Evolutionary conservation across 1,140 invertebrate genomes (phyloP).

Genomic region (Danaus melanippus): DNA sequence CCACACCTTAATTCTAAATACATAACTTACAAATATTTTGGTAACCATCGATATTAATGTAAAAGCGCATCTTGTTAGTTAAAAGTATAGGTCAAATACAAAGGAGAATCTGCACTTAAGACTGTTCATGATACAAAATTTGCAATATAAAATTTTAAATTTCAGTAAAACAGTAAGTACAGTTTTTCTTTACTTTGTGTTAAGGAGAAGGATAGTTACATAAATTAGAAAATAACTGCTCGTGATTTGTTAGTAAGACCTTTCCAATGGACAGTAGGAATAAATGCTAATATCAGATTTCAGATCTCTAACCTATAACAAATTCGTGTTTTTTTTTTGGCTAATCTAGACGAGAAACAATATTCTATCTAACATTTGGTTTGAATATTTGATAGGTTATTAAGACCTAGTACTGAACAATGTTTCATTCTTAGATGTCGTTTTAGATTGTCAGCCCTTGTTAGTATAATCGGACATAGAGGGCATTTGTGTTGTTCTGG

Average conservation of each 20-base stretch:
- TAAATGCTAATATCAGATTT: no score
- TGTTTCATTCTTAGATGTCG: conserved; percentile 80
- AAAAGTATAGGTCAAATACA: conserved; percentile 5
- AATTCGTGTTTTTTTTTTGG: conserved; percentile 14
- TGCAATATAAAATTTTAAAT: no score
- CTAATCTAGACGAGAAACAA: conserved; percentile 14
- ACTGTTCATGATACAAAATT: no score
- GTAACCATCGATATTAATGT: conserved; percentile 40
- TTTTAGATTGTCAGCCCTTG: conserved; percentile 81
- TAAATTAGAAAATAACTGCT: no score
- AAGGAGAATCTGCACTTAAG: conserved; percentile 7
- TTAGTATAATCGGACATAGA: conserved; percentile 77
- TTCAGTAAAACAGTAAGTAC: neutral
- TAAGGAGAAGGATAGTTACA: no score
- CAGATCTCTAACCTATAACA: no score
- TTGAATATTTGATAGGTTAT: conserved; percentile 55
- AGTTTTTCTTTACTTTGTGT: conserved; percentile 3
- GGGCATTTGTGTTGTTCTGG: conserved; percentile 81
- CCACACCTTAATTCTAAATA: conserved; percentile 64
- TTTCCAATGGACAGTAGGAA: no score
- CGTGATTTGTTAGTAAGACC: no score
- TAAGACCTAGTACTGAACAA: conserved; percentile 59
- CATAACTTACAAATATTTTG: conserved; percentile 29
- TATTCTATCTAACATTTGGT: conserved; percentile 35
- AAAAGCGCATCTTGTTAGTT: conserved; percentile 34